Conservation (phyloP, 2,797 vertebrate species). For the Enteromius paludinosus region DNA sequence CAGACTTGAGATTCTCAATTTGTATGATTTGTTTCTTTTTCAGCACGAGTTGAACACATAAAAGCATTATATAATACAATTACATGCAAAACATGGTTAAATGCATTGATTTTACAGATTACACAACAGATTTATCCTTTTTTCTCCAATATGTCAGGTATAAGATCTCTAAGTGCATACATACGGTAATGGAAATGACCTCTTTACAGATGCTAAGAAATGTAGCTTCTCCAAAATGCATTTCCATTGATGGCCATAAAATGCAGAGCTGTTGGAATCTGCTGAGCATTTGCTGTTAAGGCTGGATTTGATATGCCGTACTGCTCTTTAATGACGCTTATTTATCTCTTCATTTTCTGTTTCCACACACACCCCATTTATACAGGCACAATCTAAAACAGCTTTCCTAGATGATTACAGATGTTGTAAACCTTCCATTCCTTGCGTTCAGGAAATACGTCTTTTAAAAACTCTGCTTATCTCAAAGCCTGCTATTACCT, state of each 20-base stretch:
- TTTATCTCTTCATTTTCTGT: conserved; percentile 45
- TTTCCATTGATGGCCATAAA: conserved; percentile 22
- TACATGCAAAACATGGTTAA: not conserved
- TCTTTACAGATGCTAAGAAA: conserved; percentile 12
- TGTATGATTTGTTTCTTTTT: not conserved
- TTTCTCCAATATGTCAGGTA: not conserved
- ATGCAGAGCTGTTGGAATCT: conserved; percentile 16
- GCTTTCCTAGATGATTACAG: conserved; percentile 19
- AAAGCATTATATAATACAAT: not conserved
- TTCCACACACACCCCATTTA: conserved; percentile 32
- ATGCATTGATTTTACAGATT: not conserved
- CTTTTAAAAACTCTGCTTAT: conserved; percentile 24
- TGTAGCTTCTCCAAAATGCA: conserved; percentile 3
- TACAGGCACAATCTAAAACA: conserved; percentile 24
- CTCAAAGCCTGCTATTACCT: conserved; percentile 11
- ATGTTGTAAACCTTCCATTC: conserved; percentile 1
- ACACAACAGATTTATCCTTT: not conserved
- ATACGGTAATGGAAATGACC: conserved; percentile 5
- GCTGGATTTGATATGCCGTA: conserved; percentile 40
- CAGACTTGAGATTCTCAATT: not conserved
- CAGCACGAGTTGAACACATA: not conserved
- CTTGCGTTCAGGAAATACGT: not conserved
- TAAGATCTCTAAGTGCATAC: not conserved
- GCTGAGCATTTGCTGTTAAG: conserved; percentile 30
- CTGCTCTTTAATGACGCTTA: conserved; percentile 41